phyloP scores from a whole-genome alignment of 2,888 invertebrate genomes.

The Teleiodes luculella region DNA sequence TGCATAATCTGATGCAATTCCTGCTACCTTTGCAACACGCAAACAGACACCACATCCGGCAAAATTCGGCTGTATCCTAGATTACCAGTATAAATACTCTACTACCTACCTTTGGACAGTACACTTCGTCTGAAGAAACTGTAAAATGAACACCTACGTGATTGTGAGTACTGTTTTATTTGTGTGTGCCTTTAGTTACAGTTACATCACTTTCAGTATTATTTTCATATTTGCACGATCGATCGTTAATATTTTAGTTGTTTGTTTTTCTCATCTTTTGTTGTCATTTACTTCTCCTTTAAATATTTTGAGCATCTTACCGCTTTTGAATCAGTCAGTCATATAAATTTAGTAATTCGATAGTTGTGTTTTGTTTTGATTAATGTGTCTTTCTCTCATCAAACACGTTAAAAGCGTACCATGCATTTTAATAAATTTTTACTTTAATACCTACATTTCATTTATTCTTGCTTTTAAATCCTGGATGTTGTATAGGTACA shows the following conservation, averaged over 20 bases:
- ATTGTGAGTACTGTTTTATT: constrained; percentile 49
- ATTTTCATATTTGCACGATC: too few relatives aligned
- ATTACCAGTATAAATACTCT: constrained; percentile 19
- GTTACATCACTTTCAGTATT: background rate
- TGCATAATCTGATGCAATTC: constrained; percentile 29
- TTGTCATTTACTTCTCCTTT: background rate
- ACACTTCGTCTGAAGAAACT: constrained; percentile 59
- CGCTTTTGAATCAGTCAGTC: too few relatives aligned
- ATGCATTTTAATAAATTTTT: too few relatives aligned
- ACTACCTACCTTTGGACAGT: background rate
- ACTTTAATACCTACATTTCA: too few relatives aligned
- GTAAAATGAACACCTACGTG: constrained; percentile 63
- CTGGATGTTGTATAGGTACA: too few relatives aligned
- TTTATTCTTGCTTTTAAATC: too few relatives aligned
- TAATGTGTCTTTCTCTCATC: too few relatives aligned
- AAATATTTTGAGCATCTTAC: background rate
- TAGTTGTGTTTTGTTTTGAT: too few relatives aligned
- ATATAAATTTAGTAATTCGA: too few relatives aligned
- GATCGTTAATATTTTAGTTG: too few relatives aligned
- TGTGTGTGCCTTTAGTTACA: background rate
- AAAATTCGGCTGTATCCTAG: constrained; percentile 21
- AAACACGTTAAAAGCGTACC: too few relatives aligned
- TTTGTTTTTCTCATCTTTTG: too few relatives aligned
- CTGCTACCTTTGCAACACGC: constrained; percentile 18
- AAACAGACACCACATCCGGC: constrained; percentile 14